Conservation (phyloP, 2,797 vertebrate genomes). For the Notolepis coatsorum region DNA sequence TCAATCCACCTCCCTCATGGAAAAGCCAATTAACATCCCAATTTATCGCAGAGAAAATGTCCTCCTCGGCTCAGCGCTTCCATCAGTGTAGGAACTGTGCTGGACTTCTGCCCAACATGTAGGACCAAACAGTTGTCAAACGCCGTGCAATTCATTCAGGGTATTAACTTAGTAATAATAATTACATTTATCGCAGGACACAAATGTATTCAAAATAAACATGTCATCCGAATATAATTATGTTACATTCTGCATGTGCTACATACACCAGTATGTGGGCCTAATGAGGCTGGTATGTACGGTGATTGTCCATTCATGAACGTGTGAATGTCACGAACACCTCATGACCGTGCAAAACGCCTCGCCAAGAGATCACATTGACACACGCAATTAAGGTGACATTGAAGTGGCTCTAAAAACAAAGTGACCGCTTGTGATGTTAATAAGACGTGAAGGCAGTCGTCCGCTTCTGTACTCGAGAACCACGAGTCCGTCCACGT, state of each 20-base stretch:
- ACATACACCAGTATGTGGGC: too few relatives aligned
- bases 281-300: background rate
- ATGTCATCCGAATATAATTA: too few relatives aligned
- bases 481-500: background rate
- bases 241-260: too few relatives aligned
- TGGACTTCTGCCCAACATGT: background rate
- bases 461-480: background rate
- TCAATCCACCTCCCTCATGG: background rate
- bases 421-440: background rate
- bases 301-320: background rate
- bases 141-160: background rate
- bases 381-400: background rate
- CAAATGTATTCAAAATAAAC: too few relatives aligned
- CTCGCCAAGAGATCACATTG: too few relatives aligned
- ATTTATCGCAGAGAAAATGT: background rate
- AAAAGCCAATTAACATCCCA: background rate
- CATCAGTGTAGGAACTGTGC: too few relatives aligned
- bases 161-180: too few relatives aligned
- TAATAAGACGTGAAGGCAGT: background rate
- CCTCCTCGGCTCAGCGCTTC: background rate
- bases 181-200: too few relatives aligned
- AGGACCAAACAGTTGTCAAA: background rate
- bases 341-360: too few relatives aligned
- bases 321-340: background rate
- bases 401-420: background rate